Evolutionary conservation across 2,113 vertebrate genomes (phyloP), one percentile per base, ranked within the genome.

Genomic region (Holacanthus passer): DNA sequence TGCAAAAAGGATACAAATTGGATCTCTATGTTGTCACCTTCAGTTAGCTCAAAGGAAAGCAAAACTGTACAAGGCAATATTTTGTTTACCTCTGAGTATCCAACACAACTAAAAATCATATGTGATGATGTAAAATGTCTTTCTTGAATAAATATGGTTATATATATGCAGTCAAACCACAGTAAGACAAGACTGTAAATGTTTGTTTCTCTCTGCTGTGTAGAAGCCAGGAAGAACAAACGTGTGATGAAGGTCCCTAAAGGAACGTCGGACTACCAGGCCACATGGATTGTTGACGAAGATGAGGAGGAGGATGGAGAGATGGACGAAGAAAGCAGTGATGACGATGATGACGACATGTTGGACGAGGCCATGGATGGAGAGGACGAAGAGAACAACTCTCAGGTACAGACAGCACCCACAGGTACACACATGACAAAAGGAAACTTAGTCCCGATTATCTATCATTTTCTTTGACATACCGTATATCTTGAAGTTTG

Each of bases 241-340:
- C 93, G 82, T 47, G 83, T 97, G 56, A 97, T 95, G 93, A 98
- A 96, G 83, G 98, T 99, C 65, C 98, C 98, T 6, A 99, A 97
- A 93, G 98, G 98, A 80, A 99, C 97, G 1, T 99, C 98, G 0
- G 96, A 93, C 78, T 99, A 99, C 89, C 98, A 99, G 91, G 98
- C 98, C 59, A 94, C 96, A 1, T 99, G 98, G 98, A 99, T 99
- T 79, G 86, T 97, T 73, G 96, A 99, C 71, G 96, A 89, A 20
- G 94, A 93, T 0, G 95, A 76, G 0, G 91, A 91, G 66, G 90
- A 91, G 66, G 91, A 62, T 17, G 94, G 84, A 11, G 95, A 96
- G 7, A 87, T 88, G 0, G 94, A 96, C 6, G 96, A 94, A 0
- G 94, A 96, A 81, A 94, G 93, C 87, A 92, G 90, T 48, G 92